Conservation (phyloP, 2,113 vertebrate genomes). For the Aix galericulata region DNA sequence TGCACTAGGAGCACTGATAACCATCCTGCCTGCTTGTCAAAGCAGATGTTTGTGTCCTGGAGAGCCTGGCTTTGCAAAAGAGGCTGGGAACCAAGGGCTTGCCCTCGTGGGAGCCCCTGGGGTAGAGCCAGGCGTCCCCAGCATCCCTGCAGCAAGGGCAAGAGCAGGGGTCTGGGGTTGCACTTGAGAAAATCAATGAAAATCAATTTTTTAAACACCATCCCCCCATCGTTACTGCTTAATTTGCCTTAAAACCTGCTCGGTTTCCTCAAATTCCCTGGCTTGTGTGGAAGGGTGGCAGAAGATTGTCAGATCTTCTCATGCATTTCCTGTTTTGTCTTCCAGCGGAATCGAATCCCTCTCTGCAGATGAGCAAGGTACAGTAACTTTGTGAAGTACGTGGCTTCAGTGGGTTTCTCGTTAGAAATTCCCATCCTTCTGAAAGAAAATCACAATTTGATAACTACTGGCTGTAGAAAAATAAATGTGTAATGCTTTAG, state of each 20-base stretch:
- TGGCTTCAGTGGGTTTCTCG: neutral
- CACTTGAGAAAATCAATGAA: neutral
- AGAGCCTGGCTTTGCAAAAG: neutral
- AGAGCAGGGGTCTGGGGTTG: rapidly evolving
- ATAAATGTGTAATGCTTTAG: rapidly evolving
- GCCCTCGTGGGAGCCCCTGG: rapidly evolving
- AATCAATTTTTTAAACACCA: neutral
- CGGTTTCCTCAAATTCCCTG: neutral
- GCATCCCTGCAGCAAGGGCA: neutral
- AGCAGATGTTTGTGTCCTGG: too few relatives aligned
- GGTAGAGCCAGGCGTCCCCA: neutral
- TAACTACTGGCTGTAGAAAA: neutral
- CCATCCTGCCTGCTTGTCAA: too few relatives aligned
- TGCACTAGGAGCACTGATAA: too few relatives aligned
- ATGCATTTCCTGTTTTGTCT: conserved; percentile 1
- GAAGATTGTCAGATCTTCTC: neutral
- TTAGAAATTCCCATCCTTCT: neutral
- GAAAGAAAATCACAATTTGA: neutral
- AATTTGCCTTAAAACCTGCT: neutral
- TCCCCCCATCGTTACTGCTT: rapidly evolving
- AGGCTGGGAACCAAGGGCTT: neutral
- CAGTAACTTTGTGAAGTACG: neutral
- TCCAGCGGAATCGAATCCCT: conserved; percentile 34
- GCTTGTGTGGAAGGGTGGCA: rapidly evolving
- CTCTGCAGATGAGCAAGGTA: conserved; percentile 68